A percentile compares a stretch with the other conserved stretches of the same genome.
Conservation (phyloP, 2,888 invertebrate species). For the Sialis fuliginosa region DNA sequence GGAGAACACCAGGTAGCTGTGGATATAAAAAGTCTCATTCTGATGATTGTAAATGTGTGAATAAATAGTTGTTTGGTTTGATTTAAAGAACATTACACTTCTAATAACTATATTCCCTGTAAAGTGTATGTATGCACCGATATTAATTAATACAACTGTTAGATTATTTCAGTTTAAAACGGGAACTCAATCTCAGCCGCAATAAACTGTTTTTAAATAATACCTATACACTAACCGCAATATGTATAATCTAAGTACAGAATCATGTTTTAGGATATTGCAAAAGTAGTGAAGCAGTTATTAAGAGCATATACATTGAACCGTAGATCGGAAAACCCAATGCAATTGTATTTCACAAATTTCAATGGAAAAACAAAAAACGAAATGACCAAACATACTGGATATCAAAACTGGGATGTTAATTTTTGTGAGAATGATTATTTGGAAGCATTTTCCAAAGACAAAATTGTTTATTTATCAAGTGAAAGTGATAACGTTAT, state of each 20-base stretch:
- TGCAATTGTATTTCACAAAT: constrained; percentile 70
- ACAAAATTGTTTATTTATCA: constrained; percentile 74
- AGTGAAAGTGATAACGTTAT: constrained; percentile 88
- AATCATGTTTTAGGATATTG: constrained; percentile 41
- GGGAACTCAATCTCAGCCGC: not conserved
- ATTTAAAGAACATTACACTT: too few relatives aligned
- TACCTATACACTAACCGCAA: not conserved
- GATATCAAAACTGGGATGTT: constrained; percentile 86
- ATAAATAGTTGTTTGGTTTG: too few relatives aligned
- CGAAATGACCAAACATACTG: constrained; percentile 65
- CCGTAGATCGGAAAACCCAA: constrained; percentile 57
- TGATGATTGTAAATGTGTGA: too few relatives aligned
- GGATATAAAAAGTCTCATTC: too few relatives aligned
- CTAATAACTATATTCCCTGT: too few relatives aligned
- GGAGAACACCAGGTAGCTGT: too few relatives aligned
- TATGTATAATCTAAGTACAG: not conserved
- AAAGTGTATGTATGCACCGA: too few relatives aligned
- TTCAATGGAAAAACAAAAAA: constrained; percentile 54
- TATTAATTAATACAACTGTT: too few relatives aligned
- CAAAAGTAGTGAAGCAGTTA: constrained; percentile 79
- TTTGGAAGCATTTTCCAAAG: constrained; percentile 50
- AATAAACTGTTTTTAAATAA: not conserved
- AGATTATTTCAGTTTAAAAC: too few relatives aligned
- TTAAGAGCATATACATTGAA: constrained; percentile 82
- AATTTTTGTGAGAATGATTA: constrained; percentile 51